Conservation (phyloP, 2,888 invertebrate species). For the Trissolcus japonicus region DNA sequence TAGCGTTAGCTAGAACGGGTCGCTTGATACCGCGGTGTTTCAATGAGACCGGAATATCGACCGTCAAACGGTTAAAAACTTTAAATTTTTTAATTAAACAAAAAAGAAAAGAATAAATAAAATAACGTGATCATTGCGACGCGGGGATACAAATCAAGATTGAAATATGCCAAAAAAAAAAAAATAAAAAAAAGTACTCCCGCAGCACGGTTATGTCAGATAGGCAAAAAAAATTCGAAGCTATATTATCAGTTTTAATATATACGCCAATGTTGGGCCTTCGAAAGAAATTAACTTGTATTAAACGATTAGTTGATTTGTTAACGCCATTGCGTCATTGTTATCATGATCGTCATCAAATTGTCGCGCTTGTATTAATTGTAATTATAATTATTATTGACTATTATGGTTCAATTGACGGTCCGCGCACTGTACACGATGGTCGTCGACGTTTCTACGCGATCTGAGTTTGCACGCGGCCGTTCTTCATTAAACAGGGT, state of each 20-base stretch:
- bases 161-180: conserved; percentile 2
- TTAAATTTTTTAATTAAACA: no score
- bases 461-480: conserved; percentile 65
- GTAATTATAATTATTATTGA: conserved; percentile 43
- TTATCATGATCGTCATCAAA: conserved; percentile 44
- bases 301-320: conserved; percentile 45
- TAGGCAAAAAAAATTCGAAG: conserved; percentile 9
- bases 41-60: conserved; percentile 22
- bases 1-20: conserved; percentile 8
- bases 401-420: conserved; percentile 58
- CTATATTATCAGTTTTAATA: conserved; percentile 6
- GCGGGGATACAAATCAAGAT: background rate
- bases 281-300: conserved; percentile 22
- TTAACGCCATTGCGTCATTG: conserved; percentile 36
- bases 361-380: conserved; percentile 51
- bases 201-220: conserved; percentile 3
- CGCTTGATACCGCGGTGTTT: conserved; percentile 8
- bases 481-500: conserved; percentile 75
- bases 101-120: background rate
- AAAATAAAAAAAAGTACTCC: background rate
- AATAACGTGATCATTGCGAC: background rate
- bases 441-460: conserved; percentile 29
- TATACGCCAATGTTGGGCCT: conserved; percentile 1
- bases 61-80: conserved; percentile 32
- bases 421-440: conserved; percentile 14